Conservation (phyloP, 2,888 invertebrate species). For the Cryptocheilus praepositus region DNA sequence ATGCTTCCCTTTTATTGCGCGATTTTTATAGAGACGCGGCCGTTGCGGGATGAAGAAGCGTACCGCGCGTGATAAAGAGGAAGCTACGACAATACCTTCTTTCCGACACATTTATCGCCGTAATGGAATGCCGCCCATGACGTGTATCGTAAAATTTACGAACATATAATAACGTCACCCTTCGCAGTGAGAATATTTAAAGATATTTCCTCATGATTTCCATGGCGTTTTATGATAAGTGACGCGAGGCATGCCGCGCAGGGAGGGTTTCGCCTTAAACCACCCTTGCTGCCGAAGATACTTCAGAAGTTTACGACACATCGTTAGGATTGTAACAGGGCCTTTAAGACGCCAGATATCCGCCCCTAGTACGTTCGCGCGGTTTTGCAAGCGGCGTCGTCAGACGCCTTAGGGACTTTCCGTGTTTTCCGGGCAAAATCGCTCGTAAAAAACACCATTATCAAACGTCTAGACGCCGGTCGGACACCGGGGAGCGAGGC, state of each 20-base stretch:
- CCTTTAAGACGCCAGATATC: slow-evolving; percentile 24
- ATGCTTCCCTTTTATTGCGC: too few species aligned
- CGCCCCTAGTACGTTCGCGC: slow-evolving; percentile 9
- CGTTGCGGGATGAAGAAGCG: too few species aligned
- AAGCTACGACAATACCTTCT: too few species aligned
- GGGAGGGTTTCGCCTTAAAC: neutral
- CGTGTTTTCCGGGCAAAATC: slow-evolving; percentile 17
- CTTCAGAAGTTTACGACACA: slow-evolving; percentile 20
- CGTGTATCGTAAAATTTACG: too few species aligned
- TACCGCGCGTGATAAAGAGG: too few species aligned
- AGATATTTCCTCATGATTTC: too few species aligned
- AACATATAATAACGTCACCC: too few species aligned
- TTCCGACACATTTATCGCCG: too few species aligned
- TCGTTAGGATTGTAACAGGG: slow-evolving; percentile 16
- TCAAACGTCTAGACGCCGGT: slow-evolving; percentile 42
- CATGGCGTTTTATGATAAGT: too few species aligned
- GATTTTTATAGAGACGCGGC: too few species aligned
- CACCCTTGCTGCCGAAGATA: slow-evolving; percentile 10
- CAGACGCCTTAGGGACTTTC: slow-evolving; percentile 39
- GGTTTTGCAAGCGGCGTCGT: slow-evolving; percentile 21
- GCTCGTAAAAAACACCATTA: slow-evolving; percentile 41
- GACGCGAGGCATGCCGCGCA: neutral
- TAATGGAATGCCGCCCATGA: too few species aligned
- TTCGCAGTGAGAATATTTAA: too few species aligned
- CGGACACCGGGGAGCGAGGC: neutral